These are phyloP conservation scores for Lutraria lutraria DNA, from an alignment of 2,888 invertebrate genomes.

Conservation along the genomic window DNA sequence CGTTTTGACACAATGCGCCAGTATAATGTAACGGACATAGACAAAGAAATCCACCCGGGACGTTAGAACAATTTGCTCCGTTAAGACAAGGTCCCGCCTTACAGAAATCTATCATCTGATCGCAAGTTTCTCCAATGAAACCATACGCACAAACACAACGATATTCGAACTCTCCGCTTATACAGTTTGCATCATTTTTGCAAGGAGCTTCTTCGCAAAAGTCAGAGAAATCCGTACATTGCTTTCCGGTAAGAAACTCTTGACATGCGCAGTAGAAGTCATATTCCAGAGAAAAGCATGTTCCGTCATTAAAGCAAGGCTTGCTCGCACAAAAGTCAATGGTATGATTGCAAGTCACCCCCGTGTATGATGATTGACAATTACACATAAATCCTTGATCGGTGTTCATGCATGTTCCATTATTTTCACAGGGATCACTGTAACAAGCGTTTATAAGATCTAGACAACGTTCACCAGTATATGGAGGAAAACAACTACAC, in stretches of 20 bases:
- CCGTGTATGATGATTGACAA: constrained; percentile 50
- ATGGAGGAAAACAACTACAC: constrained; percentile 58
- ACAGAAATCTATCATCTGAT: constrained; percentile 56
- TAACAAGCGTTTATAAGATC: constrained; percentile 55
- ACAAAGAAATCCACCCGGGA: constrained; percentile 58
- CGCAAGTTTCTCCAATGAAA: constrained; percentile 49
- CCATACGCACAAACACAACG: constrained; percentile 61
- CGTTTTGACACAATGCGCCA: constrained; percentile 54
- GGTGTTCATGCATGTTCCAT: constrained; percentile 56
- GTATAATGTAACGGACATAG: constrained; percentile 40
- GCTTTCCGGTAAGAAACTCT: constrained; percentile 53
- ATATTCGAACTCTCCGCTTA: constrained; percentile 49
- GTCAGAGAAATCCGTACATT: constrained; percentile 54
- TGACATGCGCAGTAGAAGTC: constrained; percentile 59
- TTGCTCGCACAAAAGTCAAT: constrained; percentile 53
- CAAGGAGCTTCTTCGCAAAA: constrained; percentile 50
- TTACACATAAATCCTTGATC: constrained; percentile 45
- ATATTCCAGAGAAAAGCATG: constrained; percentile 38
- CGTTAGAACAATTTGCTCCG: constrained; percentile 54
- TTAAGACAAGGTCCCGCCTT: constrained; percentile 47
- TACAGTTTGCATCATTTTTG: constrained; percentile 48
- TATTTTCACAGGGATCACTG: constrained; percentile 55
- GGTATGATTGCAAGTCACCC: constrained; percentile 35
- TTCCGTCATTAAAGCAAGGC: constrained; percentile 58
- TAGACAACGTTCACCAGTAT: constrained; percentile 58